Conservation (phyloP, 2,113 vertebrate genomes). For the Rhynchopsitta pachyrhyncha region DNA sequence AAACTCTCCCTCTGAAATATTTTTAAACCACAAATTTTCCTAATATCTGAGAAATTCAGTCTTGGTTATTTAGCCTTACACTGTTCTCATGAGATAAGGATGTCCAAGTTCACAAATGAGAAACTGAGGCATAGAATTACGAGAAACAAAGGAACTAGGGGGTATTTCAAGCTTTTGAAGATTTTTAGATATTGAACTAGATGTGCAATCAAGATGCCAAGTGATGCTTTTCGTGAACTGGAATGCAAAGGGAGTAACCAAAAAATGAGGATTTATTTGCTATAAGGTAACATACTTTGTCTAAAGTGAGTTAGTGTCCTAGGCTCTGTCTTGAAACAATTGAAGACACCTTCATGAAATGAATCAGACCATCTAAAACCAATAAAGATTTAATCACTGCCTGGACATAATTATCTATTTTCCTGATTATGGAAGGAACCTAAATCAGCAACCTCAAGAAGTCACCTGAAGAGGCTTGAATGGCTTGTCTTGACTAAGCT, state of each 20-base stretch:
- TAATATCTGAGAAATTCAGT: background rate
- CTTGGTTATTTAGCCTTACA: background rate
- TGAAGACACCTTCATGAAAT: background rate
- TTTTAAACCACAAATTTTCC: background rate
- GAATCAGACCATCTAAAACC: background rate
- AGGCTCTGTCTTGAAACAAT: background rate
- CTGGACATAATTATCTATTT: background rate
- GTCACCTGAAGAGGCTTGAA: background rate
- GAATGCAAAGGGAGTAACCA: background rate
- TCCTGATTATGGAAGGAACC: background rate
- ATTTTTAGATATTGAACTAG: background rate
- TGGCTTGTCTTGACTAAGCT: background rate
- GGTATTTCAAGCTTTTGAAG: background rate
- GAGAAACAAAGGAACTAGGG: background rate
- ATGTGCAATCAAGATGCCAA: background rate
- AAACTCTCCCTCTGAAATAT: background rate
- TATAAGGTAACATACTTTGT: background rate
- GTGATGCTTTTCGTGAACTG: background rate
- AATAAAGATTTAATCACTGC: background rate
- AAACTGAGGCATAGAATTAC: background rate
- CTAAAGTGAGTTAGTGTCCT: background rate
- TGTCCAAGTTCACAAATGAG: background rate
- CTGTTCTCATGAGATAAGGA: background rate
- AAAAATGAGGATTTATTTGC: background rate
- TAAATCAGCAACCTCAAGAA: background rate